Evolutionary conservation across 30 jellyfish, hydroid and myxozoan species (phyloP), one percentile per base, ranked within the genome.

Genomic region (Aurelia coerulea): DNA sequence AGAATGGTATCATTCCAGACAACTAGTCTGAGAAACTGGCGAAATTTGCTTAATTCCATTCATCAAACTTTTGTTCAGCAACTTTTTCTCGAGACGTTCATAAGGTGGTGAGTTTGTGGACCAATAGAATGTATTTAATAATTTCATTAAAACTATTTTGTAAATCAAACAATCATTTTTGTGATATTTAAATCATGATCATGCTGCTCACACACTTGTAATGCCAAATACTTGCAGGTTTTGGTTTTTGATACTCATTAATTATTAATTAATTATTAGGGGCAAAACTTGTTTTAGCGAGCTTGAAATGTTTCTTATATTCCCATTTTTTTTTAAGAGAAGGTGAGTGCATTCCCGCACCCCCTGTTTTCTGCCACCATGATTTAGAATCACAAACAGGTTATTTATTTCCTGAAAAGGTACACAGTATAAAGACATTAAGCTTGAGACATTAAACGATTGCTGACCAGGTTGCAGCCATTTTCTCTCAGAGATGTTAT

Each of bases 401-500:
- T 17, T 68, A 29, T 42, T 42, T 42, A 5, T 42, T 5, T 42
- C 53, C 4, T 41, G 31, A 29, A 71, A 50, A 71, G n/a, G 37
- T 34, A 19, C 39, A 37, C 39, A 46, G 11, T 29, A n/a, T 37
- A 50, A 71, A 4, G 81, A 71, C 63, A 71, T 37, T 31, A 12
- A 71, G 63, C 65, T 71, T 37, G 35, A 71, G 39, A n/a, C 63
- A 71, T 74, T 74, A 58, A 74, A 37, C 5, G 29, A 50, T 3
- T 74, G 35, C 80, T 50, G 35, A 77, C 88, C 88, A 58, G 78
- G 78, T 60, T 77, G 63, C 17, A 80, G 90, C 90, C 90, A 80
- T 67, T 80, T 80, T 17, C 90, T 56, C 54, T 59, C 70, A 3
- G 82, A 12, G 37, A 80, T 80, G 54, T 32, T 78, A 32, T 79